Evolutionary conservation across 2,113 vertebrate genomes (phyloP), one percentile per base, ranked within the genome.

Genomic region (Strix uralensis): DNA sequence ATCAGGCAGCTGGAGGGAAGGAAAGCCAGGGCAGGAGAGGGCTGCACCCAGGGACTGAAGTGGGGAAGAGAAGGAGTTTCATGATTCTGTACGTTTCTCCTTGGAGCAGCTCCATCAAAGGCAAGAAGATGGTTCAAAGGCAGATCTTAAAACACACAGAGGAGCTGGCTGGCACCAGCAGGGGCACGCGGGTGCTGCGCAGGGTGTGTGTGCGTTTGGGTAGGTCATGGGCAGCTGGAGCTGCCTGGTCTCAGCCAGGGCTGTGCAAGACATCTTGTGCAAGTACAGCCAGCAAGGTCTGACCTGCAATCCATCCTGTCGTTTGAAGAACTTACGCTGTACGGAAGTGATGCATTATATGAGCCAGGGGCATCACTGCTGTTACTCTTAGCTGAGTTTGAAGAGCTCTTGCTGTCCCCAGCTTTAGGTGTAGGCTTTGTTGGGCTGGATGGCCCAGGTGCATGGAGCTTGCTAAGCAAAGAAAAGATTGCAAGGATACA

Each of bases 201-300:
- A 18, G 47, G 10, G 10, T 0, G 1, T 2, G 10, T 0, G 1
- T 2, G 7, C 3, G 0, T 51, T 17, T 9, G 27, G 11, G 63
- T 83, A n/a, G 36, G 20, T 77, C 29, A 5, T 26, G 22, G 21
- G 32, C 6, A 3, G 25, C 54, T 73, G 89, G 84, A 86, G 30
- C 47, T 67, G 51, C 52, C n/a, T 49, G 14, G 17, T 58, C 70
- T 88, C 49, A 81, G n/a, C 36, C 66, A 47, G 36, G 26, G 44
- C 66, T 62, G 21, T 80, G 26, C 22, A 30, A 59, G 38, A 26
- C 55, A 42, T 86, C 71, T 66, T 83, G 29, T 47, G 32, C 2
- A 23, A 58, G 51, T 52, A 57, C 36, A 86, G 42, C 30, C 59
- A 81, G 57, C 57, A 36, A 82, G 38, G 13, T 85, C 78, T 54